Evolutionary conservation across 1,140 invertebrate species (phyloP), one percentile per base, ranked within the genome.

Genomic region (Neotoxoptera formosana): DNA sequence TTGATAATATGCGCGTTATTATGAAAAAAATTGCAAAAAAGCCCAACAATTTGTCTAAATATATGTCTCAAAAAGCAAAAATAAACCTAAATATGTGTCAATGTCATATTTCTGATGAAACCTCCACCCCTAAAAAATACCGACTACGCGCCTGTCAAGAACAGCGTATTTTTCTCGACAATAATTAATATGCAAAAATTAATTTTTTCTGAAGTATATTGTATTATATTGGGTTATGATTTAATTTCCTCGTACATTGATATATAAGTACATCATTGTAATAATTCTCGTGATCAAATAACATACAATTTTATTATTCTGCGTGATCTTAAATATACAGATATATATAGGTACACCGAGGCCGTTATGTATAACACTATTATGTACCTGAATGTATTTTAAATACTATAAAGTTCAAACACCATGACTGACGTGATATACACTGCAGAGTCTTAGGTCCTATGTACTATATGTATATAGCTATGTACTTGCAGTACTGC

Each of bases 321-420:
- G 3, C 86, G 30, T 51, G 30, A 84, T 25, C 41, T 48, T 51
- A 87, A 36, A 87, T 25, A 23, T 23, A 83, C n/a, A 41, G 4
- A 41, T 41, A 1, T 23, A n/a, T 0, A 30, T 14, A 48, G 14
- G 45, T 87, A 87, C 23, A 88, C n/a, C 86, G 86, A 88, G 45
- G 45, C 20, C 86, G 14, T 88, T 34, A 47, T 48, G n/a, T 76
- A 76, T 76, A 76, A n/a, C 30, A 11, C 60, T 30, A 14, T 60
- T 30, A n/a, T 76, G 14, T 48, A 47, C 51, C 30, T 48, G 30
- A 48, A 88, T 88, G 84, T 51, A 48, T 51, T 41, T 84, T 41
- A 48, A 88, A 48, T 48, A 88, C 30, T 48, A n/a, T n/a, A n/a
- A 48, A 88, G 45, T 88, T 87, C 86, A n/a, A 34, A 48, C 86